Evolutionary conservation across 1,140 invertebrate species (phyloP), one percentile per base, ranked within the genome.

Genomic region (Drosophila lacertosa): DNA sequence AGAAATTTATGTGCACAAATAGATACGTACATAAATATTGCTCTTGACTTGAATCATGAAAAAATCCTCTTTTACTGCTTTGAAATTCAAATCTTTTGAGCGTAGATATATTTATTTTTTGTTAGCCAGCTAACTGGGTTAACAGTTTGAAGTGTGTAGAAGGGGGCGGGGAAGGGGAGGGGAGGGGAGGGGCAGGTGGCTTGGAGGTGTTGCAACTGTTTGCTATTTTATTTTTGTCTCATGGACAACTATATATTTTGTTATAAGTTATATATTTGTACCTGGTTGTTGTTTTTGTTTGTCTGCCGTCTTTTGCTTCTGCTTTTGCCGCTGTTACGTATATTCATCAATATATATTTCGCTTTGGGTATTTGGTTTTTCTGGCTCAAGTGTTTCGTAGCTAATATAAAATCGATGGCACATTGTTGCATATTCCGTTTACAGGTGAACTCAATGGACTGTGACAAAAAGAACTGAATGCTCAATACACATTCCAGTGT

Each of bases 331-430:
- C 26, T 51, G 59, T 74, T 77, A 69, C 64, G 59, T 68, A 57
- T 64, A 10, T 33, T 74, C 63, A 76, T 77, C 76, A 79, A 79
- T 79, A 79, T 77, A 48, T 79, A 40, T 54, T 54, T 74, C 65
- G 51, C 76, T 48, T 45, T 59, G 35, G 32, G 70, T 59, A 59
- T 78, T 70, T 70, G 55, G 71, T 55, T 66, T 67, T 82, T 47
- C 44, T 73, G 55, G 72, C 77, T 86, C 77, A 81, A 81, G 66
- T 65, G 79, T 72, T 45, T 62, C 68, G 80, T 69, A 55, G 64
- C 77, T 84, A 84, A 84, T 84, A 76, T 57, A 84, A 86, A 84
- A 84, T 84, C 80, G 76, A 84, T 84, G 60, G 40, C 64, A 83
- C 63, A 80, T 86, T 80, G 80, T 86, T 83, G 80, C 81, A 82